Evolutionary conservation across 2,113 vertebrate genomes (phyloP), one percentile per base, ranked within the genome.

Genomic region (Hippocampus zosterae): DNA sequence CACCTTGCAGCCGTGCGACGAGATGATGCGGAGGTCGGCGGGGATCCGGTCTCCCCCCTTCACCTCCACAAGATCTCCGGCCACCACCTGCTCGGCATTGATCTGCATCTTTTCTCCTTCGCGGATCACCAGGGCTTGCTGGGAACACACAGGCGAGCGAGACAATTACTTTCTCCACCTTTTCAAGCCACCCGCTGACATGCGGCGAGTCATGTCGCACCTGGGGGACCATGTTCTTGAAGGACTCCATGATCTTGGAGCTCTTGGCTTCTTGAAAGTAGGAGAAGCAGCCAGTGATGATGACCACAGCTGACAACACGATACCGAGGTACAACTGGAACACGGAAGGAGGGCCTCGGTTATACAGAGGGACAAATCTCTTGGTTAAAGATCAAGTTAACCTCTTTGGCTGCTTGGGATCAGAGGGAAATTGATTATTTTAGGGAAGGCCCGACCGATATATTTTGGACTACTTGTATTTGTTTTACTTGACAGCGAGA

Each of bases 151-250:
- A 21, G 16, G 48, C 15, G 50, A 18, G 15, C 65, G 15, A 33
- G 33, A 29, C 6, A 44, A 16, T 44, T 21, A n/a, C n/a, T 63
- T 63, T 10, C 16, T 19, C 61, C 33, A 11, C 33, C 16, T 9
- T 41, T 19, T 64, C 40, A 18, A 19, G 60, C 11, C 7, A 37
- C 5, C 12, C 27, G 9, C 25, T 12, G 6, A 42, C 7, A 18
- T 46, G 53, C 65, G 33, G 7, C 29, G 46, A 0, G 2, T 16
- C 37, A 13, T 4, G 15, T 6, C 11, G 66, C 81, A 95, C 95
- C 94, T 96, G 95, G 41, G 95, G 95, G 56, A 97, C 95, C 95
- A 97, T 96, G 90, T 96, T 96, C 89, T 96, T 96, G 80, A 96
- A 96, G 70, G 94, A 96, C 77, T 96, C 95, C 95, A 96, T 96